Evolutionary conservation across 2,113 vertebrate genomes (phyloP), one percentile per base, ranked within the genome.

Genomic region (Gnathonemus longibarbis): DNA sequence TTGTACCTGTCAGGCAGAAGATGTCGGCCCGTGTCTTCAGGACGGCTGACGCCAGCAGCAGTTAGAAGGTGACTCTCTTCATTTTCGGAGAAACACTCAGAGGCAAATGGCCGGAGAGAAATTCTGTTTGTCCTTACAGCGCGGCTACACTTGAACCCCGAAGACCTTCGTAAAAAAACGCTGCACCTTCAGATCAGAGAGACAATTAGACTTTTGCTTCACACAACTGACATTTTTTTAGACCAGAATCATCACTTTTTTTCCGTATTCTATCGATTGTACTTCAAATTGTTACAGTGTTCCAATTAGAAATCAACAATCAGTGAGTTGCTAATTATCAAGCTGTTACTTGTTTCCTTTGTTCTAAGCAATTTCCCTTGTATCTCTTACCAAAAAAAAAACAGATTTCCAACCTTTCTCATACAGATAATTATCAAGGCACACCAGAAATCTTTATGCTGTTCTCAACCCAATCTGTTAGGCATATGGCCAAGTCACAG

Each of bases 221-320:
- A 92, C 93, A 92, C 95, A 94, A 94, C 91, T 91, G 85, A 88
- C 91, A 89, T 91, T 93, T 94, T 92, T 94, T 93, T 91, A 90
- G 92, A 90, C 87, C 53, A 66, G 13, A 89, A 92, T 92, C 91
- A 93, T 93, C 92, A 91, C 39, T 90, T 90, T 90, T 90, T 87
- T 35, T 39, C 50, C 35, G 31, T 87, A 88, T 93, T 90, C 83
- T 84, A 45, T 92, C 91, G 94, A 90, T 89, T 88, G 86, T 93
- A 90, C 77, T 92, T 94, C 92, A 93, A 94, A 93, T 94, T 92
- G 91, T 92, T 77, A 92, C 88, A 42, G 91, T 92, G 88, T 89
- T 93, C 77, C 66, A 90, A 93, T 93, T 92, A 91, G 87, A 93
- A 94, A 94, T 94, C 90, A 89, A 89, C 90, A 80, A 92, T 94